Percentiles rank a stretch among this genome's conserved stretches.
Evolutionary conservation across 37 sponge, comb jelly and placozoan genomes (phyloP).

Genomic region (Agelas oroides): DNA sequence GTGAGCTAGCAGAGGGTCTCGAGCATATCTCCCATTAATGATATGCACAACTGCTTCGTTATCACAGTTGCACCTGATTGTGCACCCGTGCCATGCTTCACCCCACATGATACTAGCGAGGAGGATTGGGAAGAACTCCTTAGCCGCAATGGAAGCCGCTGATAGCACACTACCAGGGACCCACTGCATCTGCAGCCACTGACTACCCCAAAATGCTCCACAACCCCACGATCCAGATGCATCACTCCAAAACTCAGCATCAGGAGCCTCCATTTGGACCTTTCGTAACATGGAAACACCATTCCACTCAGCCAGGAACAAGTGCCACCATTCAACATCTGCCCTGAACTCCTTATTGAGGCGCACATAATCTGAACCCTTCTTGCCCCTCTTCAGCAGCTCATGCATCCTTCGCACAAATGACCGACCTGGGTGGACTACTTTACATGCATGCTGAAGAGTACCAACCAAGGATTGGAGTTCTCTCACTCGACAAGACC

Average conservation of each 20-base stretch:
- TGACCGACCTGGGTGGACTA: too few species aligned
- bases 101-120: constrained; percentile 1
- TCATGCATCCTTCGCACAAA: too few species aligned
- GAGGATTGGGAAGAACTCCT: background rate
- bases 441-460: too few species aligned
- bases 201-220: background rate
- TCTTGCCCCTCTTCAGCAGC: too few species aligned
- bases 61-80: background rate
- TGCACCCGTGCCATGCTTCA: background rate
- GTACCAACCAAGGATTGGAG: too few species aligned
- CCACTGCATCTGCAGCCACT: constrained; percentile 15
- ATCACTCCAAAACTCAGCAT: background rate
- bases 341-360: constrained; percentile 1
- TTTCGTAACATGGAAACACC: background rate
- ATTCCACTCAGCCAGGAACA: constrained; percentile 26
- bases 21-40: background rate
- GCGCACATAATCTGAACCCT: background rate
- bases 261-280: background rate
- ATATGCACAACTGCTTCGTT: constrained; percentile 1
- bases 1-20: constrained; percentile 17
- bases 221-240: constrained; percentile 8
- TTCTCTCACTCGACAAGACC: too few species aligned
- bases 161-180: background rate
- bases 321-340: constrained; percentile 25
- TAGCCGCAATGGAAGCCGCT: background rate